Evolutionary conservation across 1,140 invertebrate species (phyloP).

Genomic region (Lineus longissimus): DNA sequence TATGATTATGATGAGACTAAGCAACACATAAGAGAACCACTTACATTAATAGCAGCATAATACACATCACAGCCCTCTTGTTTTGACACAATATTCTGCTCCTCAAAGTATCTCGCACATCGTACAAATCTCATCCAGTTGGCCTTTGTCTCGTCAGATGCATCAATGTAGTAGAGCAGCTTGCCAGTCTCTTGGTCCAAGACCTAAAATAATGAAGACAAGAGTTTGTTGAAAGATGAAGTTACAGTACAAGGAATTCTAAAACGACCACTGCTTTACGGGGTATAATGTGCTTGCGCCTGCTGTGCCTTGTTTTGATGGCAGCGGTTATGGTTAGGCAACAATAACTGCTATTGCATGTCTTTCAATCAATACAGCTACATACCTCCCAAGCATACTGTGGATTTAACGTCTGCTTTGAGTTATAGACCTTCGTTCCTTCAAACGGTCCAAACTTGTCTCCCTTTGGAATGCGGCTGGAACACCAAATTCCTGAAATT

Average conservation of each 20-base stretch:
- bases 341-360: no score
- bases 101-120: slow-evolving; percentile 18
- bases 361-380: no score
- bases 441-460: slow-evolving; percentile 21
- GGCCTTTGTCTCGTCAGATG: slow-evolving; percentile 16
- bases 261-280: no score
- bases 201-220: slow-evolving; percentile 7
- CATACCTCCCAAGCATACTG: slow-evolving; percentile 20
- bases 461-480: slow-evolving; percentile 13
- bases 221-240: no score
- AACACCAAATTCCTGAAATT: slow-evolving; percentile 19
- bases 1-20: no score
- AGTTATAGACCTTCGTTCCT: slow-evolving; percentile 14
- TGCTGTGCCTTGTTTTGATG: no score
- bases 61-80: slow-evolving; percentile 26
- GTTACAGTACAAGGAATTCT: no score
- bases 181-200: slow-evolving; percentile 18
- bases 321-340: no score
- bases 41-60: slow-evolving; percentile 20
- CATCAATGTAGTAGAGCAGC: slow-evolving; percentile 26
- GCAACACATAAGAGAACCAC: no score
- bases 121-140: slow-evolving; percentile 28
- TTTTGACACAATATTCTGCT: slow-evolving; percentile 28
- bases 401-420: slow-evolving; percentile 17
- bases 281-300: no score